These are phyloP conservation scores for Ispidina picta DNA, from an alignment of 2,797 vertebrate genomes.

Conservation along the genomic window DNA sequence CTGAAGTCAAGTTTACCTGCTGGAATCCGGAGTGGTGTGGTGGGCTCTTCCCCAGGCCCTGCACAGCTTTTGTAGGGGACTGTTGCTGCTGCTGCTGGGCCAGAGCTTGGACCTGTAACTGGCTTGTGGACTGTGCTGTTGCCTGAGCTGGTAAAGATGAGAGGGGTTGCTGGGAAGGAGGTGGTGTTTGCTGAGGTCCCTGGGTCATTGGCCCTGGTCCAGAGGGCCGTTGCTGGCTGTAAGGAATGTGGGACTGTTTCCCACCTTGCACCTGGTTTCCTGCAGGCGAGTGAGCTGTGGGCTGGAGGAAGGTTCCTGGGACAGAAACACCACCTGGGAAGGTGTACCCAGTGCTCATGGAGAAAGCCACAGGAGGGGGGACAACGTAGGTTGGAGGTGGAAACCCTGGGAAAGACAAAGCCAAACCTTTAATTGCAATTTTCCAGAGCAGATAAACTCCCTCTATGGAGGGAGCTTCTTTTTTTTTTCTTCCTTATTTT, in stretches of 20 bases:
- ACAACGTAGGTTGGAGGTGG: conserved; percentile 94
- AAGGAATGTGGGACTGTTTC: conserved; percentile 98
- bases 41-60: conserved; percentile 90
- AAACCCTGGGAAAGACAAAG: conserved; percentile 84
- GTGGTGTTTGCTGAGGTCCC: conserved; percentile 81
- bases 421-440: not conserved
- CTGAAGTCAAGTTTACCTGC: conserved; percentile 80
- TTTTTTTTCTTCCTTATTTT: not conserved
- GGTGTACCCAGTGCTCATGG: conserved; percentile 93
- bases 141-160: conserved; percentile 82
- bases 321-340: conserved; percentile 93
- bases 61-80: conserved; percentile 89
- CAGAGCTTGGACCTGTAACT: conserved; percentile 86
- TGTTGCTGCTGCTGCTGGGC: conserved; percentile 89
- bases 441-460: not conserved
- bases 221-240: conserved; percentile 97
- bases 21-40: conserved; percentile 91
- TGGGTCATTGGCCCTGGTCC: conserved; percentile 86
- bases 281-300: conserved; percentile 86
- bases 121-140: conserved; percentile 82
- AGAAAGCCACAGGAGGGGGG: conserved; percentile 93
- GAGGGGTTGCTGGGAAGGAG: conserved; percentile 85
- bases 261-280: conserved; percentile 88
- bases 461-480: no score
- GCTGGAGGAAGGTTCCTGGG: conserved; percentile 91